Conservation (phyloP, 2,113 vertebrate species). For the Actinemys pallida region DNA sequence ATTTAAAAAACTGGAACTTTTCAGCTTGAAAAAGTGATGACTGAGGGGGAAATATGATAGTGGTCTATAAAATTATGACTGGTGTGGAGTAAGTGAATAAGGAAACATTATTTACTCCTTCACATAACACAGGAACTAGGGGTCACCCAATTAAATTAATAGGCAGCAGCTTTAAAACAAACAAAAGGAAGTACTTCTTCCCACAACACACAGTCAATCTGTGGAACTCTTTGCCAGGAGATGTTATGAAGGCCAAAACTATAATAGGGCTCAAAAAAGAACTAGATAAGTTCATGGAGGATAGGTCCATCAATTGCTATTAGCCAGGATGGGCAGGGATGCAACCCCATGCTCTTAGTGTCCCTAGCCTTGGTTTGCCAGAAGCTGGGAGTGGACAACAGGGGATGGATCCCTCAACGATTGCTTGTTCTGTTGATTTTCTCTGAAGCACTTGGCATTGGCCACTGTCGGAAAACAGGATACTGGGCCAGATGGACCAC, state of each 20-base stretch:
- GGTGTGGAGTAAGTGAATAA: background rate
- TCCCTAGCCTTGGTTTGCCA: background rate
- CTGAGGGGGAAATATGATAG: too few species aligned
- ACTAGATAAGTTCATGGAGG: background rate
- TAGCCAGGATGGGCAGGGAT: background rate
- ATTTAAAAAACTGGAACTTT: background rate
- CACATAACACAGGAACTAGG: background rate
- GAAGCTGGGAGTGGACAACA: background rate
- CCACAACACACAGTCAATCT: background rate
- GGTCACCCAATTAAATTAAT: background rate
- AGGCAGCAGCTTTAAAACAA: background rate
- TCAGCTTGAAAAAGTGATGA: background rate
- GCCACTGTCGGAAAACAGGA: background rate
- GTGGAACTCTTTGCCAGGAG: background rate
- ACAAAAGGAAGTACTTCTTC: background rate
- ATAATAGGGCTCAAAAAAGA: background rate
- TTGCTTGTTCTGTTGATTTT: background rate
- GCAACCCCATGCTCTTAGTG: background rate
- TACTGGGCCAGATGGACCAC: background rate
- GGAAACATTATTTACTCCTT: background rate
- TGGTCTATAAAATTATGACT: background rate
- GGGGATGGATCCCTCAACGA: background rate
- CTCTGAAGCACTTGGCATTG: background rate
- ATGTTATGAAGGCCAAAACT: background rate
- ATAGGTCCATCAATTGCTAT: background rate